phyloP scores from a whole-genome alignment of 2,888 invertebrate species.

The Sinodicranocentrus sp. region DNA sequence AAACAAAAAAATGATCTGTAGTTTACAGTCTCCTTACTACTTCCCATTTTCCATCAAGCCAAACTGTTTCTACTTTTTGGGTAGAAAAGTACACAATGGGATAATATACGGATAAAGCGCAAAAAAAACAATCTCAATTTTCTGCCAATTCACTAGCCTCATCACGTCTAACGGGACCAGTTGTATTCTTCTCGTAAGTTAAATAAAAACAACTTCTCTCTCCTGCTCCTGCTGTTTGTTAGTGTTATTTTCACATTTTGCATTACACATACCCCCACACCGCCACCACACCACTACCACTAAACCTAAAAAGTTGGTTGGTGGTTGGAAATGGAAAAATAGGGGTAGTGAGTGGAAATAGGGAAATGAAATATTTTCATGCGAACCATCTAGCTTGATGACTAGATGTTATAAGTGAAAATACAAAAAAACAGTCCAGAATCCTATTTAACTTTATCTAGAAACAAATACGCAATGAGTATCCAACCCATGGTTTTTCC shows the following conservation, averaged over 20 bases:
- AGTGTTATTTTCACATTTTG: constrained; percentile 38
- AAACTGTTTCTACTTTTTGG: neutral
- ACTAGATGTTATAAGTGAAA: neutral
- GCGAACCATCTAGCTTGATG: constrained; percentile 11
- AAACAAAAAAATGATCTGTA: constrained; percentile 27
- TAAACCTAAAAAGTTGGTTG: neutral
- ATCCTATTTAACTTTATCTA: neutral
- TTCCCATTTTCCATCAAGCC: constrained; percentile 12
- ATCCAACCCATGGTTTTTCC: constrained; percentile 7
- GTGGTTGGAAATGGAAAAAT: constrained; percentile 10
- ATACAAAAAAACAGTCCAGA: neutral
- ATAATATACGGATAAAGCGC: neutral
- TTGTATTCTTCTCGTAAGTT: constrained; percentile 14
- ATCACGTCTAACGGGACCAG: constrained; percentile 39
- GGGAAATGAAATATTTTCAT: constrained; percentile 26
- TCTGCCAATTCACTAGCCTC: constrained; percentile 43
- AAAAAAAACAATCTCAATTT: constrained; percentile 32
- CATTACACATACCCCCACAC: neutral
- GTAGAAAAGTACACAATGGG: neutral
- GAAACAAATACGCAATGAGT: constrained; percentile 26
- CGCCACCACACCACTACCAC: constrained; percentile 1
- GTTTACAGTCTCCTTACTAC: neutral
- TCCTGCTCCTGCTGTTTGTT: neutral
- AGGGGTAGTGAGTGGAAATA: neutral
- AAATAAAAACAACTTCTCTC: neutral